Evolutionary conservation across 2,888 invertebrate species (phyloP), one percentile per base, ranked within the genome.

Genomic region (Chloroclystis v-ata): DNA sequence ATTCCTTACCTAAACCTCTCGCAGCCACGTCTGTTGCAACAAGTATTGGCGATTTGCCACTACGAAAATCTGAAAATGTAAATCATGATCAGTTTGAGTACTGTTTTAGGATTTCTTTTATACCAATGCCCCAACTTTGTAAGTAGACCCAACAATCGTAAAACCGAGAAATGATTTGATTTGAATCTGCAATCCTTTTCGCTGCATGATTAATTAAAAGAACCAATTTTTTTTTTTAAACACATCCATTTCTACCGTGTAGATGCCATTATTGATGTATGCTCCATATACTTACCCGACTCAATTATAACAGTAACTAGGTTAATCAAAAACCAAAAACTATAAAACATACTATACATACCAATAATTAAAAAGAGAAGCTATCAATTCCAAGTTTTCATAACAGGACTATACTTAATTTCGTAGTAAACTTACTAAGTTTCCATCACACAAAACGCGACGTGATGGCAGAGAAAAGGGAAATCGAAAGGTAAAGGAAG

Each of bases 11-110:
- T 89, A 97, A 89, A 68, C 97, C 97, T 75, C 97, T 90, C 40
- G 97, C 97, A 49, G 97, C 97, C 57, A 97, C 97, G 83, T 97
- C 97, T 30, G 97, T 97, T 57, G 97, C 97, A 56, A 97, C 95
- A 65, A 97, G 90, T 78, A 97, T 96, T 45, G 95, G 94, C 52
- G 94, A 93, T 84, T 94, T 93, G 56, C 95, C 94, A 78, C 91
- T 90, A 74, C 95, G 90, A 85, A 95, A 96, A 89, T 95, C 95
- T 95, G 87, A 60, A 89, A 89, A 67, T 62, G 67, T 54, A 26
- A 41, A 49, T 3, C 50, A 47, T 52, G 44, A 59, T 57, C 53
- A 51, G 33, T 16, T 12, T 37, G 9, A 3, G 25, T 2, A 33
- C 28, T 20, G 38, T 12, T 12, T 41, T 8, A 3, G 25, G 2